These are phyloP conservation scores for Homarus americanus DNA, from an alignment of 1,140 invertebrate genomes.

Conservation along the genomic window DNA sequence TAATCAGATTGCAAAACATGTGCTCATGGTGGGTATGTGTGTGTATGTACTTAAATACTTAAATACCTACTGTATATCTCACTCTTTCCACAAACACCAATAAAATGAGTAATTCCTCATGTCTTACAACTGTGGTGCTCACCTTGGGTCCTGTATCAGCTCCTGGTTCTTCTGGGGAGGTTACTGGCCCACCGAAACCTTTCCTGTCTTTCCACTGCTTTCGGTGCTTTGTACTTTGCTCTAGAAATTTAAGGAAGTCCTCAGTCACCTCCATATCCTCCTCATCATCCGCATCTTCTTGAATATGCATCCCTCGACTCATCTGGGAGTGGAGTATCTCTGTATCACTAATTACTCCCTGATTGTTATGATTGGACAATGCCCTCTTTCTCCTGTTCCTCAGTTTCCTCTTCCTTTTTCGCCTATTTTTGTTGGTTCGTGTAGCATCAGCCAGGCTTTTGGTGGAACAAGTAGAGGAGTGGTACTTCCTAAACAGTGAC, in stretches of 20 bases:
- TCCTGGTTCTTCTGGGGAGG: not conserved
- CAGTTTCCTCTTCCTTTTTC: not conserved
- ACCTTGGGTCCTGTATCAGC: conserved; percentile 17
- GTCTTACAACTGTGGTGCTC: not conserved
- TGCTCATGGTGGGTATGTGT: too few species aligned
- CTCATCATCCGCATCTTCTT: conserved; percentile 23
- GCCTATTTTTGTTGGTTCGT: not conserved
- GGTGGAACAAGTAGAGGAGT: not conserved
- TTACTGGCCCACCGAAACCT: not conserved
- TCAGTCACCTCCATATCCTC: conserved; percentile 38
- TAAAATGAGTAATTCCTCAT: too few species aligned
- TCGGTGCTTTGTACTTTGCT: conserved; percentile 41
- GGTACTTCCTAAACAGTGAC: not conserved
- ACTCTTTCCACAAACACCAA: too few species aligned
- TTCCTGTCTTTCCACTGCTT: conserved; percentile 30
- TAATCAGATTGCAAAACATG: too few species aligned
- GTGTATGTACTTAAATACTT: too few species aligned
- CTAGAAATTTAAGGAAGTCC: conserved; percentile 24
- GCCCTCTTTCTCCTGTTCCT: not conserved
- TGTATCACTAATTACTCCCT: conserved; percentile 32
- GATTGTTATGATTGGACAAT: not conserved
- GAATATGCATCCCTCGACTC: conserved; percentile 39
- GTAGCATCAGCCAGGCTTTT: not conserved
- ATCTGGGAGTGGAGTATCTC: conserved; percentile 36
- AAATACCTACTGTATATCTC: too few species aligned